phyloP scores from a whole-genome alignment of 1,140 invertebrate species.

The Trypoxylus dichotomus region DNA sequence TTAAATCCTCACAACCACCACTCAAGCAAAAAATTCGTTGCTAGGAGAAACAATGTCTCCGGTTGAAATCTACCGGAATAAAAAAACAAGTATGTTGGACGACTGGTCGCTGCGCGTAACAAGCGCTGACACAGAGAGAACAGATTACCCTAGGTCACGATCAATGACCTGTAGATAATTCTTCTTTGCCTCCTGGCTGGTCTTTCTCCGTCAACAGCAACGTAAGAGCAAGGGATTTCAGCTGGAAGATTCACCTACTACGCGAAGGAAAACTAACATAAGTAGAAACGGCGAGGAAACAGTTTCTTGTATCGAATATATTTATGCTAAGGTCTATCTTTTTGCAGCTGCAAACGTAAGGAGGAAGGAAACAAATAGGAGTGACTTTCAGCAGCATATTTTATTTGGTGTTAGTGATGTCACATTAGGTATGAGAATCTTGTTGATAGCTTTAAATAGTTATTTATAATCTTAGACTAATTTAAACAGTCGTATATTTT shows the following conservation, averaged over 20 bases:
- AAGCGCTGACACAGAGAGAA: background rate
- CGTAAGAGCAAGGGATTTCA: background rate
- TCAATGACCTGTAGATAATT: constrained; percentile 12
- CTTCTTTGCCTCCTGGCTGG: background rate
- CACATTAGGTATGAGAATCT: too few relatives aligned
- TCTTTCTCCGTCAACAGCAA: background rate
- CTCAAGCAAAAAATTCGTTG: too few relatives aligned
- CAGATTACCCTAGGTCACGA: background rate
- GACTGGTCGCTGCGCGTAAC: background rate
- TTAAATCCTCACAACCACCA: too few relatives aligned
- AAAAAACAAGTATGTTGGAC: too few relatives aligned
- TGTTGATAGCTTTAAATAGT: too few relatives aligned
- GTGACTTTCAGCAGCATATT: background rate
- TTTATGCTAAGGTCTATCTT: background rate
- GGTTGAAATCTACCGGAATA: too few relatives aligned
- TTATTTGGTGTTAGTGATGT: too few relatives aligned
- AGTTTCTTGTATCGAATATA: background rate
- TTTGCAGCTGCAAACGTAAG: background rate
- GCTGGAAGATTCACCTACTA: background rate
- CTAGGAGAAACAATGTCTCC: too few relatives aligned
- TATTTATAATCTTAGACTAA: too few relatives aligned
- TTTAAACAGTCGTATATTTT: too few relatives aligned
- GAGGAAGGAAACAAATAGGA: background rate
- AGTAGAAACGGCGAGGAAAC: background rate
- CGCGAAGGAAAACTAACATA: background rate